phyloP scores from a whole-genome alignment of 1,140 invertebrate species.

The Copidosoma floridanum region DNA sequence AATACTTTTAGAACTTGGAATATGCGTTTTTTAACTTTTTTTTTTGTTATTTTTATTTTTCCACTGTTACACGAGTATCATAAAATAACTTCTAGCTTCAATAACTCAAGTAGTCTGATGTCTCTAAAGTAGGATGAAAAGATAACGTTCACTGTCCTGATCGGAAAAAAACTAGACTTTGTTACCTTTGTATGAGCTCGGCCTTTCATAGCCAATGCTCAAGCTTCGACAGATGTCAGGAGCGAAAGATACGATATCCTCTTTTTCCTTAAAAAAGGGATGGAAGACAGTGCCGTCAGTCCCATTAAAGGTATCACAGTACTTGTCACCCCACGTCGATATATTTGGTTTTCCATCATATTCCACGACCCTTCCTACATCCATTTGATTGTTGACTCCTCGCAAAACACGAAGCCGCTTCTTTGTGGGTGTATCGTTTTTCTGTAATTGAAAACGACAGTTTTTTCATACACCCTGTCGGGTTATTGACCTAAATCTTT shows the following conservation, averaged over 20 bases:
- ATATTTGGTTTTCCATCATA: slow-evolving; percentile 60
- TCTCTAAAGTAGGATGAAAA: no score
- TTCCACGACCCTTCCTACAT: slow-evolving; percentile 64
- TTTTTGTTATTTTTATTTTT: no score
- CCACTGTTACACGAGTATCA: no score
- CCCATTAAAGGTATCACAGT: slow-evolving; percentile 66
- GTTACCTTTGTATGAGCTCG: background rate
- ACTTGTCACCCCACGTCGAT: slow-evolving; percentile 59
- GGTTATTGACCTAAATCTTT: no score
- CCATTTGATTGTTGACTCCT: slow-evolving; percentile 63
- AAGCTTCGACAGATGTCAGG: slow-evolving; percentile 62
- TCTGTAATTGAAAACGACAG: no score
- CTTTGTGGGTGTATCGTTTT: slow-evolving; percentile 18
- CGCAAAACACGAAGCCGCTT: slow-evolving; percentile 15
- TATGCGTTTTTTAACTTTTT: no score
- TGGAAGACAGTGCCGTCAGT: slow-evolving; percentile 73
- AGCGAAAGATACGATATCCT: slow-evolving; percentile 61
- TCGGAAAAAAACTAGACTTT: no score
- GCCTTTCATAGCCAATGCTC: slow-evolving; percentile 5
- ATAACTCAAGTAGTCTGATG: no score
- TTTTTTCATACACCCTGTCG: no score
- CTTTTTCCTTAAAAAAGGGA: slow-evolving; percentile 62
- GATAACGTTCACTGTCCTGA: no score
- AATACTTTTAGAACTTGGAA: no score
- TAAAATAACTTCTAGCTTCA: no score